Evolutionary conservation across 1,140 invertebrate genomes (phyloP).

Genomic region (Pomphorhynchus laevis): DNA sequence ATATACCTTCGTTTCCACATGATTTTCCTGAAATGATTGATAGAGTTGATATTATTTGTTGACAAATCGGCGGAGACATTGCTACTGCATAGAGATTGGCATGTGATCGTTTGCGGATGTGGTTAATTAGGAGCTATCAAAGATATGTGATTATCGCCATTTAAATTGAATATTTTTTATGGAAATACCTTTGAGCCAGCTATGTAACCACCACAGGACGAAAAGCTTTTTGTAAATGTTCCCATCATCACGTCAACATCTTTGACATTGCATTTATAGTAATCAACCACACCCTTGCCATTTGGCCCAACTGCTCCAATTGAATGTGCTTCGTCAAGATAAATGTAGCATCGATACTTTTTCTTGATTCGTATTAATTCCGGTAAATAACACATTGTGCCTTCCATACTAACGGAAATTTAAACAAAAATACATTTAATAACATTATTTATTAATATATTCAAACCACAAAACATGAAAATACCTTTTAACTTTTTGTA

Average conservation of each 20-base stretch:
- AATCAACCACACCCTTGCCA: constrained; percentile 56
- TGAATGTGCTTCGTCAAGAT: constrained; percentile 76
- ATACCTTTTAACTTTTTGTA: too few relatives aligned
- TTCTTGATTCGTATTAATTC: constrained; percentile 59
- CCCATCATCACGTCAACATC: constrained; percentile 92
- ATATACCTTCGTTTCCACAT: constrained; percentile 31
- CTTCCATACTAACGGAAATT: constrained; percentile 48
- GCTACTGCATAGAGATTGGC: constrained; percentile 44
- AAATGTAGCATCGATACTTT: constrained; percentile 57
- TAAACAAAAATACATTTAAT: too few relatives aligned
- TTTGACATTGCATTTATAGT: constrained; percentile 37
- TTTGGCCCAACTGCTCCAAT: constrained; percentile 53
- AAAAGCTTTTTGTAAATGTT: constrained; percentile 71
- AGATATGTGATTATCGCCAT: constrained; percentile 1
- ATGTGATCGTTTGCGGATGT: constrained; percentile 41
- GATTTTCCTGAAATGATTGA: constrained; percentile 49
- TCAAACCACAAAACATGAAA: too few relatives aligned
- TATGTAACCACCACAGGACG: constrained; percentile 73
- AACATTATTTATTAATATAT: too few relatives aligned
- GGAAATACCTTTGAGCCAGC: constrained; percentile 36
- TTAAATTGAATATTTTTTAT: neutral
- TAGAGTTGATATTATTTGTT: constrained; percentile 58
- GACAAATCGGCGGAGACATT: constrained; percentile 54
- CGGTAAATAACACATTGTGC: constrained; percentile 52
- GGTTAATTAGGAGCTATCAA: constrained; percentile 35